Evolutionary conservation across 2,797 vertebrate genomes (phyloP).

Genomic region (Acropternis orthonyx): DNA sequence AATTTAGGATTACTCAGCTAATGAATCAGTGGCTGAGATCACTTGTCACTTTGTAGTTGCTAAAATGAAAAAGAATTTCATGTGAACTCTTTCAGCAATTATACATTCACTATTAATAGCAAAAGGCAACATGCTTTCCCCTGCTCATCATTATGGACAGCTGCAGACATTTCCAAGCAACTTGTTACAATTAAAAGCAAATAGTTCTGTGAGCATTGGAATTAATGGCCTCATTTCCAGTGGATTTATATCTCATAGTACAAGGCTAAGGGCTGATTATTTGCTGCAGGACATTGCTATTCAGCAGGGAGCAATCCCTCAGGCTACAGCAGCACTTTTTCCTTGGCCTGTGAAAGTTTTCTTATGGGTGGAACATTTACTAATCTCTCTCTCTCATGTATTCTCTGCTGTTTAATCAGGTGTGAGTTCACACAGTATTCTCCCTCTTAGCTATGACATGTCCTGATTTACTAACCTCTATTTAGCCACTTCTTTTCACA

Average conservation of each 20-base stretch:
- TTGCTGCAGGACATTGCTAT: conserved; percentile 9
- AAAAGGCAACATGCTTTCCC: conserved; percentile 1
- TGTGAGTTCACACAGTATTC: conserved; percentile 44
- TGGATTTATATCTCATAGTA: neutral
- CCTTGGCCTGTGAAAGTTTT: conserved; percentile 57
- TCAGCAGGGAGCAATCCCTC: neutral
- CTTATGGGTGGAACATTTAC: conserved; percentile 13
- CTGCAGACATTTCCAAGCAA: neutral
- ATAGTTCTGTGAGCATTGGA: neutral
- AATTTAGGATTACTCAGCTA: conserved; percentile 33
- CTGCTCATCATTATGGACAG: conserved; percentile 14
- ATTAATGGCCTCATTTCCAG: conserved; percentile 30
- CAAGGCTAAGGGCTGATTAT: neutral
- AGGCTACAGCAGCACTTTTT: neutral
- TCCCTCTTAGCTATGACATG: neutral
- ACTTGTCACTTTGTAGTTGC: conserved; percentile 22
- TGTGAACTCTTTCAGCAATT: conserved; percentile 10
- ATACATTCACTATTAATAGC: neutral
- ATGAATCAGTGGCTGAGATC: conserved; percentile 1
- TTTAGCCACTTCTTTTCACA: neutral
- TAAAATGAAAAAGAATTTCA: conserved; percentile 38
- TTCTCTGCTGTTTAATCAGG: conserved; percentile 51
- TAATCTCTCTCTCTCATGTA: conserved; percentile 10
- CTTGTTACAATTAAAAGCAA: conserved; percentile 35
- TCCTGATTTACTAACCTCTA: conserved; percentile 32